Evolutionary conservation across 2,888 invertebrate genomes (phyloP).

Genomic region (Gortyna flavago): DNA sequence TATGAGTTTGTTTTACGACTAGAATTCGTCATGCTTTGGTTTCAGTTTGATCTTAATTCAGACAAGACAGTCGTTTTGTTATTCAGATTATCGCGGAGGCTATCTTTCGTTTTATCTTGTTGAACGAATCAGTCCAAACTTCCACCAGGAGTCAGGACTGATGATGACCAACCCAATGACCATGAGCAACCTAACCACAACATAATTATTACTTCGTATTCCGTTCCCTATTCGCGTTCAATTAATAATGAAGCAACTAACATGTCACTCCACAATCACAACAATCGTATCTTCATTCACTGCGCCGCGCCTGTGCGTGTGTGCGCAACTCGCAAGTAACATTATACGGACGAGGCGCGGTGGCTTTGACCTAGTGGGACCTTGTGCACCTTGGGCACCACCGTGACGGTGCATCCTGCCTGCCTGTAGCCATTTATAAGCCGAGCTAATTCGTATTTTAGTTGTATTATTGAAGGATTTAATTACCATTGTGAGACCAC

Average conservation of each 20-base stretch:
- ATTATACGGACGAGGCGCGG: conserved; percentile 65
- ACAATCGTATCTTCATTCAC: conserved; percentile 44
- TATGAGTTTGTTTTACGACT: conserved; percentile 15
- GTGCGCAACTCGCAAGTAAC: conserved; percentile 52
- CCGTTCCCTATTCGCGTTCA: conserved; percentile 21
- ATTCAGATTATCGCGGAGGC: background rate
- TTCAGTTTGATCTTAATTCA: background rate
- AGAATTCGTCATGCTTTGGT: conserved; percentile 25
- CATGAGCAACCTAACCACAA: conserved; percentile 4
- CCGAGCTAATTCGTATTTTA: conserved; percentile 35
- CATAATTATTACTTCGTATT: conserved; percentile 10
- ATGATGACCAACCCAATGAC: background rate
- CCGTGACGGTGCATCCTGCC: conserved; percentile 74
- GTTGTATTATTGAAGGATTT: conserved; percentile 26
- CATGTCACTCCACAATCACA: conserved; percentile 46
- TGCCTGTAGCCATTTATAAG: conserved; percentile 29
- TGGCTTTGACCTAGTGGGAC: conserved; percentile 76
- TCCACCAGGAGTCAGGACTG: too few relatives aligned
- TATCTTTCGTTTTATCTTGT: conserved; percentile 4
- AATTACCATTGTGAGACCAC: conserved; percentile 29
- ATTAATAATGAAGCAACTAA: conserved; percentile 57
- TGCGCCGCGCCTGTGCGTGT: conserved; percentile 44
- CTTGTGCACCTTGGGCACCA: conserved; percentile 69
- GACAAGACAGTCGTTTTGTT: background rate
- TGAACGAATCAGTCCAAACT: background rate